Conservation (phyloP, 1,140 invertebrate species). For the Drosophila obscura region DNA sequence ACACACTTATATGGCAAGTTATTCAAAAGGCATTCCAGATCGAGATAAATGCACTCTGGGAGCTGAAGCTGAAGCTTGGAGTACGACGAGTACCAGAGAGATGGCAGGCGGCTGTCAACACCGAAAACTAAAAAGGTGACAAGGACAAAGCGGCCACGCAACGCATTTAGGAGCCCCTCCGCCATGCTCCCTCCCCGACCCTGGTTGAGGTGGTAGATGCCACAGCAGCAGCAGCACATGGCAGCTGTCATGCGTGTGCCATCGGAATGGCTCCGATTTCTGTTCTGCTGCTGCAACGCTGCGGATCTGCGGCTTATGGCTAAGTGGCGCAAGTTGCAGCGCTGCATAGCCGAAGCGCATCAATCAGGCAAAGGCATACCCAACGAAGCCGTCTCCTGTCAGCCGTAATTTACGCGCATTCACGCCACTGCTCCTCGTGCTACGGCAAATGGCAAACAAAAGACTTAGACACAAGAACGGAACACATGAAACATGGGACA, state of each 20-base stretch:
- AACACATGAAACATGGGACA: neutral
- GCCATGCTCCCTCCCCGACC: too few relatives aligned
- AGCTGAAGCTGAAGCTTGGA: neutral
- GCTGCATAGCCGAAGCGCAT: slow-evolving; percentile 54
- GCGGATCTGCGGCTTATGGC: slow-evolving; percentile 40
- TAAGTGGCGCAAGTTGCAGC: slow-evolving; percentile 67
- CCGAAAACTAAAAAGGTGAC: slow-evolving; percentile 80
- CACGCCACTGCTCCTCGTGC: slow-evolving; percentile 42
- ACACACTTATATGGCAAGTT: slow-evolving; percentile 76
- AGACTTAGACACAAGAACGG: slow-evolving; percentile 50
- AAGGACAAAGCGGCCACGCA: slow-evolving; percentile 63
- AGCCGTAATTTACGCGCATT: slow-evolving; percentile 76
- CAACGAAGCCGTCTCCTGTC: slow-evolving; percentile 61
- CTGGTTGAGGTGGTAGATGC: slow-evolving; percentile 9
- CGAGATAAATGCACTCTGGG: slow-evolving; percentile 73
- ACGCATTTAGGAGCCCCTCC: neutral
- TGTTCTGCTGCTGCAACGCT: slow-evolving; percentile 1
- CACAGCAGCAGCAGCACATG: slow-evolving; percentile 41
- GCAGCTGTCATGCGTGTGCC: slow-evolving; percentile 75
- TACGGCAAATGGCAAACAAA: slow-evolving; percentile 71
- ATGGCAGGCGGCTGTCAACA: slow-evolving; percentile 62
- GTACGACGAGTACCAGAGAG: neutral
- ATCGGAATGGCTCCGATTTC: slow-evolving; percentile 49
- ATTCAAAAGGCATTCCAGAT: slow-evolving; percentile 76
- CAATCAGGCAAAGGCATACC: slow-evolving; percentile 55